Percentiles rank a stretch among this genome's conserved stretches.
phyloP scores from a whole-genome alignment of 2,797 vertebrate species.

The Rhynchotus rufescens region DNA sequence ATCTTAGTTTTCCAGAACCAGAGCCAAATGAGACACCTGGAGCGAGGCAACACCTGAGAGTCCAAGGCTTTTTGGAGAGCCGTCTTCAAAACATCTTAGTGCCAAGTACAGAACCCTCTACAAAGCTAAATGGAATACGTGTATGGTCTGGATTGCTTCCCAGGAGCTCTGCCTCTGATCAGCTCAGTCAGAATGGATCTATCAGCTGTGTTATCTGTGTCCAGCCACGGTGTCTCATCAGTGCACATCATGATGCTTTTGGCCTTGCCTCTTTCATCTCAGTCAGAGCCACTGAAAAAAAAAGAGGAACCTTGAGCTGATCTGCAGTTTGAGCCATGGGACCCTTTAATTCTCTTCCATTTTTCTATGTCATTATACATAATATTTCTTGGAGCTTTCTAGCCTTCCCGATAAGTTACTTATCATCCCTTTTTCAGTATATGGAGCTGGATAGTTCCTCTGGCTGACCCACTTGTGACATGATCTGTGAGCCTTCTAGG shows the following conservation, averaged over 20 bases:
- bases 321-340: background rate
- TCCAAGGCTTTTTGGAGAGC: background rate
- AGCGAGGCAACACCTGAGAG: constrained; percentile 5
- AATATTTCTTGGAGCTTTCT: background rate
- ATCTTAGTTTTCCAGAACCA: background rate
- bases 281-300: background rate
- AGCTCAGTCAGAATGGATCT: background rate
- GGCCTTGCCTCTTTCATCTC: background rate
- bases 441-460: background rate
- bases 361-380: background rate
- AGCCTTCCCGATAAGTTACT: background rate
- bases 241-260: background rate
- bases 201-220: background rate
- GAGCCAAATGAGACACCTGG: constrained; percentile 19
- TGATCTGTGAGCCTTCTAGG: background rate
- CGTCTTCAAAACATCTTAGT: background rate
- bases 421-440: background rate
- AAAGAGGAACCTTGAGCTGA: background rate
- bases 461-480: background rate
- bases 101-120: background rate
- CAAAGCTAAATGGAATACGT: background rate
- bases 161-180: background rate
- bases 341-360: background rate
- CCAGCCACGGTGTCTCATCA: background rate
- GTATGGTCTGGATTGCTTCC: background rate